Evolutionary conservation across 2,888 invertebrate species (phyloP), one percentile per base, ranked within the genome.

Genomic region (Rhorus exstirpatorius): DNA sequence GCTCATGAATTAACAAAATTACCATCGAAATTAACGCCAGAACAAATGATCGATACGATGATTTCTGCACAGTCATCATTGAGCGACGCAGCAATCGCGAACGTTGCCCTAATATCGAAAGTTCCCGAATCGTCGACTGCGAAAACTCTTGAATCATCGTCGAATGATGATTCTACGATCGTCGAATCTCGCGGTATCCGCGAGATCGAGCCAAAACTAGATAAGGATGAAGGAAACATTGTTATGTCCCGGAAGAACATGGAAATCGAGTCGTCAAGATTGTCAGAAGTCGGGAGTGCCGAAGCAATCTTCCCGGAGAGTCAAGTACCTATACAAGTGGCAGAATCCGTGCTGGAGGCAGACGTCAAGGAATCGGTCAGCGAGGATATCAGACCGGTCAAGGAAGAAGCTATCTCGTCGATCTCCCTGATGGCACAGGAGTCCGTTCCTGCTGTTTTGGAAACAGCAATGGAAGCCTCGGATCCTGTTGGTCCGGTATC

Each of bases 261-360:
- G 2, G 21, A 70, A 51, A 21, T 14, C 41, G 58, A 67, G 6
- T 24, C n/a, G 24, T 49, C 26, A 1, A 10, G 41, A 6, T 38
- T 21, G 26, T 10, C 41, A 7, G 46, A 63, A 19, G 1, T 44
- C 8, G 17, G 26, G 12, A 46, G 49, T 26, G 24, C 1, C 38
- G 38, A 38, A 38, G 6, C 6, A 19, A 21, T 68, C 19, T 1
- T 38, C 10, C 1, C 44, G 6, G 85, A 85, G 58, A 51, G 75
- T 3, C 58, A 88, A 21, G 92, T 93, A 41, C 92, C 92, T 0
- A 90, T 92, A 67, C 91, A 92, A 86, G 90, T 91, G 0, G 92
- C 92, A 0, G 92, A 92, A 84, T 92, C 92, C 2, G 91, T 93
- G 61, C 86, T 92, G 3, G 90, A 92, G 76, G 79, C 91, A 7